These are phyloP conservation scores for Drosophila tsacasi DNA, from an alignment of 1,140 invertebrate species.

Conservation along the genomic window DNA sequence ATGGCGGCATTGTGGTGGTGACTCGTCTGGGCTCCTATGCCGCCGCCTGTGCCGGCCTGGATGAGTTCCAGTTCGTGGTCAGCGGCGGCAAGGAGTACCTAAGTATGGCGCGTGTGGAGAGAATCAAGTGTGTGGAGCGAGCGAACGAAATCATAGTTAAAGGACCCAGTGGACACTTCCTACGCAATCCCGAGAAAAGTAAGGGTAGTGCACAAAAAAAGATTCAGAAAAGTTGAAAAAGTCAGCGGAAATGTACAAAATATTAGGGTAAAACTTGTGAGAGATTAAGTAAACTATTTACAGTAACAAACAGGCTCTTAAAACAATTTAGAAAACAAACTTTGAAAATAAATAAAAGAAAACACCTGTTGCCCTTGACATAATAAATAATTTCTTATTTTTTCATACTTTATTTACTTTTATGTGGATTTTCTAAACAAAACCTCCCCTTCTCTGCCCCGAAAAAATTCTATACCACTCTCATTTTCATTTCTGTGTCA, in stretches of 20 bases:
- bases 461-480: constrained; percentile 12
- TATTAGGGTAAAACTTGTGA: not conserved
- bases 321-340: too few relatives aligned
- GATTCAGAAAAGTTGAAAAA: not conserved
- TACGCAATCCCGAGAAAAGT: not conserved
- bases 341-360: not conserved
- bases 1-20: constrained; percentile 42
- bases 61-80: constrained; percentile 49
- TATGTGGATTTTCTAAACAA: constrained; percentile 24
- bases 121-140: constrained; percentile 21
- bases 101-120: constrained; percentile 16
- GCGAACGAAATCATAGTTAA: constrained; percentile 4
- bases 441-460: too few relatives aligned
- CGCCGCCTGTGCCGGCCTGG: constrained; percentile 36
- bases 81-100: constrained; percentile 1
- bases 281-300: not conserved
- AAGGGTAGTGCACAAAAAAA: not conserved
- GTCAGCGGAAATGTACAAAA: not conserved
- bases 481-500: constrained; percentile 60
- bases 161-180: constrained; percentile 12
- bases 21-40: constrained; percentile 22
- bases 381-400: not conserved
- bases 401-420: constrained; percentile 26
- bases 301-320: not conserved
- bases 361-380: constrained; percentile 15